Evolutionary conservation across 2,888 invertebrate species (phyloP).

Genomic region (Cenopis cana): DNA sequence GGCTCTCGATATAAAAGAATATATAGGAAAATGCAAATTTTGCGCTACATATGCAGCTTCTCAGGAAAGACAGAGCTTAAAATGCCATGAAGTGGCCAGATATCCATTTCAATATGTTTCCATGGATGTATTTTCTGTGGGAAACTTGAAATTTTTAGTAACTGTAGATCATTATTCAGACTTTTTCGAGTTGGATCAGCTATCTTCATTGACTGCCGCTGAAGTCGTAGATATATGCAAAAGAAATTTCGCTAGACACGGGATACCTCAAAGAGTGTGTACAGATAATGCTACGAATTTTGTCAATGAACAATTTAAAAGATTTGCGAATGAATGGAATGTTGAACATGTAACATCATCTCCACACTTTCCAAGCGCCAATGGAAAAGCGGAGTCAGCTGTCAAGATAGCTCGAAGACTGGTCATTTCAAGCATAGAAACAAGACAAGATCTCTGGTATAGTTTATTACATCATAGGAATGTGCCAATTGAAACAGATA

Average conservation of each 20-base stretch:
- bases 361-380: not conserved
- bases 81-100: too few species aligned
- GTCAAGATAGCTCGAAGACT: not conserved
- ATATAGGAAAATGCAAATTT: too few species aligned
- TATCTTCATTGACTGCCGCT: too few species aligned
- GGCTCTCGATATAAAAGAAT: too few species aligned
- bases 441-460: not conserved
- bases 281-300: not conserved
- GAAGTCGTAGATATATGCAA: too few species aligned
- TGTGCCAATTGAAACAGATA: not conserved
- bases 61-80: too few species aligned
- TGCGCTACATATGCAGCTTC: too few species aligned
- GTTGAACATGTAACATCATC: conserved; percentile 1
- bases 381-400: not conserved
- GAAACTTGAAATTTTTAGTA: not conserved
- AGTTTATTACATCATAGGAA: not conserved
- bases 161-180: too few species aligned
- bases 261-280: not conserved
- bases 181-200: too few species aligned
- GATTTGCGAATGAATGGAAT: not conserved
- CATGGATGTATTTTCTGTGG: not conserved
- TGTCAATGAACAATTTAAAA: not conserved
- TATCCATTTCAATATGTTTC: not conserved
- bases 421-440: not conserved
- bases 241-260: too few species aligned